Conservation (phyloP, 2,113 vertebrate genomes). For the Pelodiscus sinensis region DNA sequence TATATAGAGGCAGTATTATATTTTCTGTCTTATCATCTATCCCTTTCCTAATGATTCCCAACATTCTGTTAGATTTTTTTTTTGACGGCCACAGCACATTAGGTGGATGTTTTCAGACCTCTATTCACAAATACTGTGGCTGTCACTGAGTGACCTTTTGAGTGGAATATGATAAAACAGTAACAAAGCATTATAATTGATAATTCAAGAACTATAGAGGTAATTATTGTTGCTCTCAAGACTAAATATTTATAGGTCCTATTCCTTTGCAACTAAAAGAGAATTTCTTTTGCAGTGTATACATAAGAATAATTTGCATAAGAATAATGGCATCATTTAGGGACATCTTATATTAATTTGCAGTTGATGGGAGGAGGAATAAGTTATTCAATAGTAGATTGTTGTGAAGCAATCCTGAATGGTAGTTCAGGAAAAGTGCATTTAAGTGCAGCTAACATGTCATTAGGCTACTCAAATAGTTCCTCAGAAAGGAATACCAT, state of each 20-base stretch:
- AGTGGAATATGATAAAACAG: neutral
- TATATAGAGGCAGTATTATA: too few species aligned
- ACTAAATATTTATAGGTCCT: accelerated
- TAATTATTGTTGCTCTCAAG: neutral
- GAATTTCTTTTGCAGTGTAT: accelerated
- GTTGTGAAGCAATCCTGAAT: neutral
- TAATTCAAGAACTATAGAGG: neutral
- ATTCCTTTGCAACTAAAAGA: neutral
- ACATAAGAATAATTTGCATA: neutral
- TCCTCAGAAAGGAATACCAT: neutral
- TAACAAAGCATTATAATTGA: neutral
- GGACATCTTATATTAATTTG: neutral
- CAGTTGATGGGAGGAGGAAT: neutral
- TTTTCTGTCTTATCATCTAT: too few species aligned
- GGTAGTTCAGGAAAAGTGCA: neutral
- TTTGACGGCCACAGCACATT: too few species aligned
- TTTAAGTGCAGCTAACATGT: neutral
- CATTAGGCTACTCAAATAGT: neutral
- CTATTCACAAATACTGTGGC: neutral
- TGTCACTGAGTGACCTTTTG: neutral
- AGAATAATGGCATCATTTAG: too few species aligned
- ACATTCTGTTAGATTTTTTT: too few species aligned
- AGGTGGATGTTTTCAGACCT: neutral
- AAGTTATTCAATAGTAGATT: neutral
- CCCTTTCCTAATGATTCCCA: too few species aligned